phyloP scores from a whole-genome alignment of 2,113 vertebrate species.

The Erinaceus europaeus region DNA sequence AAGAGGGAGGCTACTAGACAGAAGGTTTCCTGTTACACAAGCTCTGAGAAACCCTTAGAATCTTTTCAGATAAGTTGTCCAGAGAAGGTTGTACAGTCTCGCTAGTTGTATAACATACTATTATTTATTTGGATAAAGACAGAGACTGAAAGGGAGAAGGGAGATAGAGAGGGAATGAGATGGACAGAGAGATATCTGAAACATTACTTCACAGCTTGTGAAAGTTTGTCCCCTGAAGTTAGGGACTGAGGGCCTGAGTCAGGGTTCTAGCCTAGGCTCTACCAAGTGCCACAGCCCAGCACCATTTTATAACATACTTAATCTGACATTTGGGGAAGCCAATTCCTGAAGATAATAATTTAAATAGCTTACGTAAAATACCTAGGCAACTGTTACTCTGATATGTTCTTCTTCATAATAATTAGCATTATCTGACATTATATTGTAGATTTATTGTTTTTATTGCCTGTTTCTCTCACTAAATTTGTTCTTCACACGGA shows the following conservation, averaged over 20 bases:
- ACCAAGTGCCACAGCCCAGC: no score
- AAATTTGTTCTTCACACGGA: not conserved
- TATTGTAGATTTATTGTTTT: not conserved
- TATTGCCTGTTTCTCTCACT: not conserved
- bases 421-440: not conserved
- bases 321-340: not conserved
- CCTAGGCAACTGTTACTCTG: fast-evolving
- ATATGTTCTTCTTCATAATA: not conserved
- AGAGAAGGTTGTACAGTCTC: not conserved
- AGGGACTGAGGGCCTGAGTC: no score
- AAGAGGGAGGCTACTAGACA: not conserved
- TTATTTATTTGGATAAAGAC: no score
- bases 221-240: no score
- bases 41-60: not conserved
- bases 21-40: not conserved
- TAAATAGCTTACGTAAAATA: not conserved
- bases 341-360: not conserved
- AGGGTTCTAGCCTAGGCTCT: no score
- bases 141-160: no score
- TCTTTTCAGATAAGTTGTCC: not conserved
- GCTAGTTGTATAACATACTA: no score
- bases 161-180: no score
- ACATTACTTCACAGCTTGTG: no score
- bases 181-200: no score
- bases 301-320: not conserved